Evolutionary conservation across 2,113 vertebrate species (phyloP).

Genomic region (Alligator mississippiensis): DNA sequence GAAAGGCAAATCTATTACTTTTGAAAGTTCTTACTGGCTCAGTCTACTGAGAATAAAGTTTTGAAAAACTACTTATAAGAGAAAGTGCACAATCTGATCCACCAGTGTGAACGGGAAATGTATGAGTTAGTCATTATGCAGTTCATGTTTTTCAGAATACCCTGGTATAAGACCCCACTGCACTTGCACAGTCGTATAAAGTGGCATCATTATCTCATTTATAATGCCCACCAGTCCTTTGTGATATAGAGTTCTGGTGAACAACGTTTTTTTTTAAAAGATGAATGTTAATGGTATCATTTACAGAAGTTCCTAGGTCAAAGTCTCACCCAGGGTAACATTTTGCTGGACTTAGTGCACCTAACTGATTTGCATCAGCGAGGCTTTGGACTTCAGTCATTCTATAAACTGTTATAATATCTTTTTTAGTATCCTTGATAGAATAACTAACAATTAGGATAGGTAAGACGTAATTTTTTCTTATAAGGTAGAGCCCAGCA

Average conservation of each 20-base stretch:
- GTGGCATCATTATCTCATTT: background rate
- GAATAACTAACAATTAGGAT: background rate
- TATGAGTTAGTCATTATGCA: background rate
- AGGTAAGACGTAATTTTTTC: background rate
- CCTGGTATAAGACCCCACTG: conserved; percentile 13
- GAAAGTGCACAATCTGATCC: conserved; percentile 14
- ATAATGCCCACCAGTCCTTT: background rate
- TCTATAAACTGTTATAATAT: background rate
- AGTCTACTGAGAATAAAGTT: background rate
- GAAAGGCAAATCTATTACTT: conserved; percentile 59
- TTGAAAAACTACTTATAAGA: background rate
- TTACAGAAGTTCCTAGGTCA: background rate
- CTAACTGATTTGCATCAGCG: background rate
- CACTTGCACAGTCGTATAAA: background rate
- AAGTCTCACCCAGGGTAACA: background rate
- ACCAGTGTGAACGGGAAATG: conserved; percentile 33
- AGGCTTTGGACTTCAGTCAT: background rate
- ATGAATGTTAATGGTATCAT: background rate
- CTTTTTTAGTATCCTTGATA: background rate
- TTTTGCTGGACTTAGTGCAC: background rate
- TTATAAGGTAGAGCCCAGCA: no score
- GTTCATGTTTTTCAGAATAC: conserved; percentile 1
- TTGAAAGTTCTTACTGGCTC: conserved; percentile 4
- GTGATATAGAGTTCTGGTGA: background rate
- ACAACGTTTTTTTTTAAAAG: background rate